Evolutionary conservation across 2,113 vertebrate genomes (phyloP).

Genomic region (Misgurnus mizolepis): DNA sequence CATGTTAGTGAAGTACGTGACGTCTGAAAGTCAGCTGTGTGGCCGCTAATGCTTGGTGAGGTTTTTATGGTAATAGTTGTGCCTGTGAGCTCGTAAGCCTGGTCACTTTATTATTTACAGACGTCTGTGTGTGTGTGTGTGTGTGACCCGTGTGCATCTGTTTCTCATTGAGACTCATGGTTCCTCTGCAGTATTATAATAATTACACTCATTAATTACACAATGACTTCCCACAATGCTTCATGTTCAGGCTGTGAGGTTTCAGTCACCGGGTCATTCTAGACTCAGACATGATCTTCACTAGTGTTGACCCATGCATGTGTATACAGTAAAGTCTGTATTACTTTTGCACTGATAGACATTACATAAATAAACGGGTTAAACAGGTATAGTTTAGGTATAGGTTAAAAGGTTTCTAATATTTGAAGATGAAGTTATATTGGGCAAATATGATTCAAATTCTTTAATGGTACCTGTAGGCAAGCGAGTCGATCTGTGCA

Average conservation of each 20-base stretch:
- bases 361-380: too few species aligned
- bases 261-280: background rate
- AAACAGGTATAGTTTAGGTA: too few species aligned
- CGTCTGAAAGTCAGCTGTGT: slow-evolving; percentile 51
- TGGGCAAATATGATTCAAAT: too few species aligned
- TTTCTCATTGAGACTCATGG: slow-evolving; percentile 62
- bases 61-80: slow-evolving; percentile 74
- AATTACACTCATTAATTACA: slow-evolving; percentile 75
- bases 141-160: slow-evolving; percentile 62
- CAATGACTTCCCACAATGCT: slow-evolving; percentile 49
- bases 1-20: too few species aligned
- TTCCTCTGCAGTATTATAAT: slow-evolving; percentile 68
- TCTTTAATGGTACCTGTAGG: too few species aligned
- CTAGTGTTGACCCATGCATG: background rate
- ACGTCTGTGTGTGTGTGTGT: slow-evolving; percentile 31
- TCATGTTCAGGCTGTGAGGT: background rate
- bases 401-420: too few species aligned
- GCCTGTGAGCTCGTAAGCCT: slow-evolving; percentile 73
- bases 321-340: too few species aligned
- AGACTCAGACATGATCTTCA: background rate
- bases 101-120: slow-evolving; percentile 67
- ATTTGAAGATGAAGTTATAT: too few species aligned
- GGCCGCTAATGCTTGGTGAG: slow-evolving; percentile 69
- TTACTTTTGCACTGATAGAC: too few species aligned
- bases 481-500: too few species aligned